Percentiles rank a stretch among this genome's conserved stretches.
Evolutionary conservation across 2,113 vertebrate genomes (phyloP).

Genomic region (Crypturellus undulatus): DNA sequence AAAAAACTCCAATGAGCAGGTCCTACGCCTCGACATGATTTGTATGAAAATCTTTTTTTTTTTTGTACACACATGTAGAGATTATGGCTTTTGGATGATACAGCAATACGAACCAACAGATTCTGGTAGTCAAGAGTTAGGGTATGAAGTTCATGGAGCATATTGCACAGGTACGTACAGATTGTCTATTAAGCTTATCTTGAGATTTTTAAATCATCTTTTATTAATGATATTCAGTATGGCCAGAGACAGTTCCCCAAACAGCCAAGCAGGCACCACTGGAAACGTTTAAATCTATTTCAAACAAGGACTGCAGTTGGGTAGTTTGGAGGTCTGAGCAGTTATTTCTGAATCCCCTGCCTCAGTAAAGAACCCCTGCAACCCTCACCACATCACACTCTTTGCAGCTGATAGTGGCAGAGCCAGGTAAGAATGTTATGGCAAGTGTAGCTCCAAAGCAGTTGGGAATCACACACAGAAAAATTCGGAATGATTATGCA

Average conservation of each 20-base stretch:
- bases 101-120: not conserved
- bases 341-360: not conserved
- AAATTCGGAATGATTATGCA: not conserved
- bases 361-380: not conserved
- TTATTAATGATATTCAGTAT: not conserved
- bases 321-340: not conserved
- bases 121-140: not conserved
- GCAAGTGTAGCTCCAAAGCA: not conserved
- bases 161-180: not conserved
- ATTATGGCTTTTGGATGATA: not conserved
- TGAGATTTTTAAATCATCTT: not conserved
- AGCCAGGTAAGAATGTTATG: not conserved
- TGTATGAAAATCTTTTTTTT: not conserved
- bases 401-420: not conserved
- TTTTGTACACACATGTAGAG: not conserved
- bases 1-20: not conserved
- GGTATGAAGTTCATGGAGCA: not conserved
- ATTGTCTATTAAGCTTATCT: not conserved
- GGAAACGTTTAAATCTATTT: rapidly evolving
- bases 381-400: not conserved
- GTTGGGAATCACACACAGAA: not conserved
- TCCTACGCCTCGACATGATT: not conserved
- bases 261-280: not conserved
- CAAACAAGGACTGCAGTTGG: not conserved
- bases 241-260: not conserved